Percentiles rank a stretch among this genome's conserved stretches.
Conservation (phyloP, 2,113 vertebrate genomes). For the Astatoreochromis straeleni region DNA sequence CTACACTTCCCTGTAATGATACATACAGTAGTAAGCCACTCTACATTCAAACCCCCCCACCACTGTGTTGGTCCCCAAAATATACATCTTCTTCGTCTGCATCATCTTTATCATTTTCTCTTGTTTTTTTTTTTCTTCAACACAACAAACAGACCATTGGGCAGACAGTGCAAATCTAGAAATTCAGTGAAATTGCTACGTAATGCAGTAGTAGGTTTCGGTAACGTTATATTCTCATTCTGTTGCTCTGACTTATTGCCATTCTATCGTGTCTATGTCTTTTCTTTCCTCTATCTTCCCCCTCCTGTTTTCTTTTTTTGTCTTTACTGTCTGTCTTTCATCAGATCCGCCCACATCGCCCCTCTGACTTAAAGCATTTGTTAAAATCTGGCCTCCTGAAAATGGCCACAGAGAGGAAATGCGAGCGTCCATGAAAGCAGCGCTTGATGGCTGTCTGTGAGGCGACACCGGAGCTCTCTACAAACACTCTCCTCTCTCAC, state of each 20-base stretch:
- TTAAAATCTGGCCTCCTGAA: neutral
- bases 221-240: conserved; percentile 51
- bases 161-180: conserved; percentile 71
- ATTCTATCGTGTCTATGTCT: conserved; percentile 26
- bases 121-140: conserved; percentile 58
- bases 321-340: neutral
- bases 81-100: conserved; percentile 64
- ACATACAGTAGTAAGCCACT: conserved; percentile 64
- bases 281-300: conserved; percentile 26
- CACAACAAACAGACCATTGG: conserved; percentile 65
- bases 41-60: conserved; percentile 60
- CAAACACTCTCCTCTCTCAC: conserved; percentile 15
- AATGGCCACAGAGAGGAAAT: neutral
- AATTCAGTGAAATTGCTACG: conserved; percentile 64
- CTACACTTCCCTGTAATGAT: conserved; percentile 57
- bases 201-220: conserved; percentile 57
- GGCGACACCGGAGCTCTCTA: conserved; percentile 10
- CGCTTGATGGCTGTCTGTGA: neutral
- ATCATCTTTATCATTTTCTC: conserved; percentile 48
- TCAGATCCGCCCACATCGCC: neutral
- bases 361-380: neutral
- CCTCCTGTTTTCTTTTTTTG: neutral
- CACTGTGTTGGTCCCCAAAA: conserved; percentile 69
- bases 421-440: neutral
- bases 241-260: conserved; percentile 65